Base-by-base conservation (phyloP, 2,888 invertebrate genomes). In the Melangyna quadrimaculata region DNA sequence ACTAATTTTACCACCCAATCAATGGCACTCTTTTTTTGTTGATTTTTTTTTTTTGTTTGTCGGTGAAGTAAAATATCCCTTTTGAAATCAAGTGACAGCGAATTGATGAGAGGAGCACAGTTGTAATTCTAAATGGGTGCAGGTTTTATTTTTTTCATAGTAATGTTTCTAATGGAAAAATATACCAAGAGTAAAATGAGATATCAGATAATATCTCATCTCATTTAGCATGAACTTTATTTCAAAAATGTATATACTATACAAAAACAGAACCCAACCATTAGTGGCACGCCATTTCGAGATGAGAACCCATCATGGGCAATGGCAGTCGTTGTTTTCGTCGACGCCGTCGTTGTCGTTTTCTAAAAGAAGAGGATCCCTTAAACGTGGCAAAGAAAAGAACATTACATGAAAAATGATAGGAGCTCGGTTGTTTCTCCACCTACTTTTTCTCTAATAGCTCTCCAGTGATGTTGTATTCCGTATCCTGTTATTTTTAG, bases 361-460 rank as follows among this genome's bases (percentile, higher is more conserved):
- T 27, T 53, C 43, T 5, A 37, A 10, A 71, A 63, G 48, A 55
- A 51, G 55, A 24, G 37, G 37, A 65, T 63, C 55, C 74, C 19
- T 35, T 48, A 17, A 79, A 71, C 19, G 40, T 63, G 51, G 53
- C 9, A n/a, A 71, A 69, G 63, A 57, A 51, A 19, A 45, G 57
- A 67, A 67, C 59, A 75, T 67, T 67, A 61, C 75, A 59, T 84
- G 80, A 84, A 79, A 84, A 84, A 84, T 84, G 79, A 77, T 71
- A 53, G 48, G 35, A 19, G 22, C 8, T 24, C 45, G 5, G 19
- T 19, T 65, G 12, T 37, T 48, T 12, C 32, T n/a, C 17, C 17
- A 24, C 27, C 55, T 55, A 59, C 70, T 51, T 67, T 63, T 40
- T 19, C 22, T 45, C 55, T 65, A 65, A 79, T 75, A 70, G 75